A percentile compares a stretch with the other conserved stretches of the same genome.
Conservation (phyloP, 2,797 vertebrate genomes). For the Emydoidea blandingii region DNA sequence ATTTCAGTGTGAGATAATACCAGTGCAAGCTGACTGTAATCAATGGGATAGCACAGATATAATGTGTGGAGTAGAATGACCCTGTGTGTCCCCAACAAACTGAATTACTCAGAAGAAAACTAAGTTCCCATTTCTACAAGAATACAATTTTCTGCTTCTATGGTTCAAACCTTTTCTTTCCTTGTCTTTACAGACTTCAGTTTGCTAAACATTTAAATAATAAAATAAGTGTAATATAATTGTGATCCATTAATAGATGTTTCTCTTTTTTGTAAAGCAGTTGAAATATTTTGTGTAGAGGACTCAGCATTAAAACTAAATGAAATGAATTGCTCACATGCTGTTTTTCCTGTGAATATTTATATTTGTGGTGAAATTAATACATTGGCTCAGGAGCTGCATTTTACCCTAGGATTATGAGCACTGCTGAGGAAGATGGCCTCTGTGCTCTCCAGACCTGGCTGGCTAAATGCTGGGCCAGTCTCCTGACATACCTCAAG, state of each 20-base stretch:
- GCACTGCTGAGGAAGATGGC: neutral
- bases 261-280: neutral
- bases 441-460: neutral
- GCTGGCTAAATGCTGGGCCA: neutral
- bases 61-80: neutral
- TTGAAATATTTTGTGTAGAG: neutral
- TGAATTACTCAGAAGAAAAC: neutral
- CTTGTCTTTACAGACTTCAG: neutral
- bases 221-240: neutral
- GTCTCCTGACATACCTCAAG: neutral
- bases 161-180: neutral
- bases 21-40: neutral
- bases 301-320: neutral
- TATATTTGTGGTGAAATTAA: neutral
- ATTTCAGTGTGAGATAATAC: neutral
- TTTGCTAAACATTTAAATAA: neutral
- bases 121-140: neutral
- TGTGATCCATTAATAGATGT: neutral
- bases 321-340: neutral
- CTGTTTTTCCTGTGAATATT: neutral
- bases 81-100: neutral
- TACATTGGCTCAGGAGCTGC: neutral
- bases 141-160: neutral
- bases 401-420: neutral
- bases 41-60: neutral